Evolutionary conservation across 2,797 vertebrate genomes (phyloP).

Genomic region (Sparus aurata): DNA sequence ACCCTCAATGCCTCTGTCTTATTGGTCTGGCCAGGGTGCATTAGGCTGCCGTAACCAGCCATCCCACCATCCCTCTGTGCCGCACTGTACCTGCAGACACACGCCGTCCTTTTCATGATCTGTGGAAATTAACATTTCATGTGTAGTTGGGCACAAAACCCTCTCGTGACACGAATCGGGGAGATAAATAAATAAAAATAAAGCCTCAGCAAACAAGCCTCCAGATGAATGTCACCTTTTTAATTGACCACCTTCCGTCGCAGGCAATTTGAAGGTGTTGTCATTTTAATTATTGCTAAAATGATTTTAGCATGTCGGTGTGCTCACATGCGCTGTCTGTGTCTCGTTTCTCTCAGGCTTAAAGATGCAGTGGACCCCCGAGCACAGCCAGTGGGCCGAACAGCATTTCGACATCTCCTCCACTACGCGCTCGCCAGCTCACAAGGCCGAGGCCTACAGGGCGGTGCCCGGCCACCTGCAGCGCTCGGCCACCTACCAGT

Average conservation of each 20-base stretch:
- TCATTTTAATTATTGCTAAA: slow-evolving; percentile 43
- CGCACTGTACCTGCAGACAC: slow-evolving; percentile 40
- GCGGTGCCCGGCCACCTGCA: slow-evolving; percentile 84
- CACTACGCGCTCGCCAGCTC: slow-evolving; percentile 96
- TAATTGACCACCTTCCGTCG: slow-evolving; percentile 37
- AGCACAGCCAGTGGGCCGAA: slow-evolving; percentile 99
- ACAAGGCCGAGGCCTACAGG: slow-evolving; percentile 97
- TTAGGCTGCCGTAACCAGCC: slow-evolving; percentile 95
- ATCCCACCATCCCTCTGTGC: slow-evolving; percentile 70
- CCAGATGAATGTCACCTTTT: slow-evolving; percentile 44
- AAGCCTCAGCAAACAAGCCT: slow-evolving; percentile 2
- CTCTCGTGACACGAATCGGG: neutral
- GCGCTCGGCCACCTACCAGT: slow-evolving; percentile 90
- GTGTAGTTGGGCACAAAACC: neutral
- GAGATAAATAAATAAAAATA: neutral
- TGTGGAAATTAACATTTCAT: slow-evolving; percentile 33
- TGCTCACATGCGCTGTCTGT: slow-evolving; percentile 21
- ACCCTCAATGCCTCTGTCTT: slow-evolving; percentile 97
- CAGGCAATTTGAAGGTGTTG: slow-evolving; percentile 47
- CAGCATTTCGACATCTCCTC: slow-evolving; percentile 99
- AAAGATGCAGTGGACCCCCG: slow-evolving; percentile 99
- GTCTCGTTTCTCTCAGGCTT: slow-evolving; percentile 86
- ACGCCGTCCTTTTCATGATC: slow-evolving; percentile 17
- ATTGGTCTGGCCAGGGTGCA: slow-evolving; percentile 96
- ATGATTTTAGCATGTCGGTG: neutral